Evolutionary conservation across 2,797 vertebrate genomes (phyloP).

Genomic region (Amazona ochrocephala): DNA sequence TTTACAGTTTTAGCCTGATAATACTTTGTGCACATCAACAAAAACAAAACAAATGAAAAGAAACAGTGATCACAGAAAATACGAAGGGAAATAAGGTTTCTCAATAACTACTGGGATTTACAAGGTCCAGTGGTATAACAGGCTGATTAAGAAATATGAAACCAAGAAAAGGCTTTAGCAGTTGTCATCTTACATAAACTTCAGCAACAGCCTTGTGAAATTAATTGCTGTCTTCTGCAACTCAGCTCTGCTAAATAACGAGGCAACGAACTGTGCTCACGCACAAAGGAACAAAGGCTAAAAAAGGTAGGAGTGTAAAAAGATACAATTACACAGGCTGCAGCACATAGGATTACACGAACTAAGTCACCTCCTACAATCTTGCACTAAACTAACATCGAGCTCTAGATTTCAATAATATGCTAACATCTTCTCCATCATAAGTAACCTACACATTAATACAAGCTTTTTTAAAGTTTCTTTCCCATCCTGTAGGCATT

Average conservation of each 20-base stretch:
- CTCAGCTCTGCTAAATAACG: neutral
- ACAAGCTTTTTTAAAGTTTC: neutral
- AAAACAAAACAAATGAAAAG: neutral
- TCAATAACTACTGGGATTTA: neutral
- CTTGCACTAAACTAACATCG: neutral
- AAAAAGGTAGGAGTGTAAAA: neutral
- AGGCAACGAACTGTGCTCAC: neutral
- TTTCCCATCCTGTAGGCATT: neutral
- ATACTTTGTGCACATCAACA: neutral
- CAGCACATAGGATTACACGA: neutral
- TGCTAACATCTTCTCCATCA: neutral
- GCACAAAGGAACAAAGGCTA: neutral
- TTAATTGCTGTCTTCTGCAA: neutral
- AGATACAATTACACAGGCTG: neutral
- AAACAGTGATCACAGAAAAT: neutral
- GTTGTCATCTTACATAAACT: neutral
- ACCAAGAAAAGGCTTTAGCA: neutral
- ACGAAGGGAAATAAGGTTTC: neutral
- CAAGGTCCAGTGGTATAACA: neutral
- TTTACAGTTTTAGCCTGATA: neutral
- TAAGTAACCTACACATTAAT: neutral
- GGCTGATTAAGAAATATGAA: neutral
- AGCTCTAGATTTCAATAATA: neutral
- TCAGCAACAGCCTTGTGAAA: neutral
- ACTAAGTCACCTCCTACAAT: neutral